These are phyloP conservation scores for Ecliptopera silaceata DNA, from an alignment of 2,888 invertebrate genomes.

Conservation along the genomic window DNA sequence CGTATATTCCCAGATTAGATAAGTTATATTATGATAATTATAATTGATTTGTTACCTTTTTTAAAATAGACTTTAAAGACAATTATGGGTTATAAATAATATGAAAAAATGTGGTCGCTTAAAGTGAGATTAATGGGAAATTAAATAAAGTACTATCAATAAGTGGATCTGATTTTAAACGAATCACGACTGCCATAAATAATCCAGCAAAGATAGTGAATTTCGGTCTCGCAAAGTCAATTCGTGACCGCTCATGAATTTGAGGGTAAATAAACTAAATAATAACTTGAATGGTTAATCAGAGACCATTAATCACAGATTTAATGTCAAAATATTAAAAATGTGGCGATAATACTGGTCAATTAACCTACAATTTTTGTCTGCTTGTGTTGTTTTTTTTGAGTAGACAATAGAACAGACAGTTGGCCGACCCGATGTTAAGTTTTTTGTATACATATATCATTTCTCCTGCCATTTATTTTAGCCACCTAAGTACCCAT, in stretches of 20 bases:
- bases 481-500: too few relatives aligned
- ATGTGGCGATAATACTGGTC: constrained; percentile 57
- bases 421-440: too few relatives aligned
- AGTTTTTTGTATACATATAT: too few relatives aligned
- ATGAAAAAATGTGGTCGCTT: constrained; percentile 17
- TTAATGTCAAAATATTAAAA: constrained; percentile 68
- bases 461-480: too few relatives aligned
- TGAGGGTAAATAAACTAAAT: constrained; percentile 38
- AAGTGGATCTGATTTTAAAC: constrained; percentile 40
- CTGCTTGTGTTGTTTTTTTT: neutral
- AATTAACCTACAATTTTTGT: neutral
- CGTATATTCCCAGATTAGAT: too few relatives aligned
- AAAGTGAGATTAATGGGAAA: constrained; percentile 34
- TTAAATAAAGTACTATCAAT: constrained; percentile 35
- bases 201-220: constrained; percentile 44
- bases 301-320: constrained; percentile 59
- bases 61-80: neutral
- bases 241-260: constrained; percentile 59
- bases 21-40: too few relatives aligned
- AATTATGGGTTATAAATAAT: neutral
- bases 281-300: constrained; percentile 55
- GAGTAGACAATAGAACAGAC: too few relatives aligned
- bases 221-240: constrained; percentile 50
- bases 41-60: too few relatives aligned
- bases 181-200: constrained; percentile 57